These are phyloP conservation scores for Heteropelma amictum DNA, from an alignment of 2,888 invertebrate genomes.

Conservation along the genomic window DNA sequence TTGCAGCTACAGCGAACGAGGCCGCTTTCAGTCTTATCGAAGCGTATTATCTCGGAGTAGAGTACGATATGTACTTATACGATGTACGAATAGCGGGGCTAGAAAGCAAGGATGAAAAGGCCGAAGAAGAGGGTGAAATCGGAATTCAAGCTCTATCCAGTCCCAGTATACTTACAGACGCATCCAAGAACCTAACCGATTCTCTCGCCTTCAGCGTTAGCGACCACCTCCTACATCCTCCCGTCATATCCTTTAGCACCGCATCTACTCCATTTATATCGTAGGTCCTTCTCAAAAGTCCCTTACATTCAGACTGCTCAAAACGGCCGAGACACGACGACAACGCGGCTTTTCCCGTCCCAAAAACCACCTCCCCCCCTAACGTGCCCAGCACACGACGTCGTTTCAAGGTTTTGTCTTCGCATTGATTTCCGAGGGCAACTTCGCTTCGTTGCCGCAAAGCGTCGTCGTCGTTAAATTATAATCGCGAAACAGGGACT, in stretches of 20 bases:
- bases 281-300: constrained; percentile 48
- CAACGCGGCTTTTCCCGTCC: constrained; percentile 61
- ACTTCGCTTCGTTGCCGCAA: constrained; percentile 75
- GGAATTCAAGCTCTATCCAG: constrained; percentile 64
- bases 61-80: constrained; percentile 63
- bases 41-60: constrained; percentile 68
- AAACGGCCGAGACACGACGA: constrained; percentile 66
- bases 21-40: constrained; percentile 58
- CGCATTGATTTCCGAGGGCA: constrained; percentile 77
- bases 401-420: constrained; percentile 75
- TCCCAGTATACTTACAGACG: constrained; percentile 9
- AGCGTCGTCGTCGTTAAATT: constrained; percentile 72
- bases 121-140: constrained; percentile 42
- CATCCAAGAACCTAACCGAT: constrained; percentile 36
- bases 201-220: constrained; percentile 62
- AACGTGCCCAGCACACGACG: constrained; percentile 56
- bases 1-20: too few relatives aligned
- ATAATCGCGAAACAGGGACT: constrained; percentile 76
- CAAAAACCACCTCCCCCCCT: constrained; percentile 43
- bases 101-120: constrained; percentile 29
- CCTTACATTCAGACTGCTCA: constrained; percentile 62
- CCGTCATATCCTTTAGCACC: constrained; percentile 39
- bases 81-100: not conserved
- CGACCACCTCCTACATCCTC: not conserved
- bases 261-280: constrained; percentile 53